These are phyloP conservation scores for Nezara viridula DNA, from an alignment of 2,888 invertebrate species.

Conservation along the genomic window DNA sequence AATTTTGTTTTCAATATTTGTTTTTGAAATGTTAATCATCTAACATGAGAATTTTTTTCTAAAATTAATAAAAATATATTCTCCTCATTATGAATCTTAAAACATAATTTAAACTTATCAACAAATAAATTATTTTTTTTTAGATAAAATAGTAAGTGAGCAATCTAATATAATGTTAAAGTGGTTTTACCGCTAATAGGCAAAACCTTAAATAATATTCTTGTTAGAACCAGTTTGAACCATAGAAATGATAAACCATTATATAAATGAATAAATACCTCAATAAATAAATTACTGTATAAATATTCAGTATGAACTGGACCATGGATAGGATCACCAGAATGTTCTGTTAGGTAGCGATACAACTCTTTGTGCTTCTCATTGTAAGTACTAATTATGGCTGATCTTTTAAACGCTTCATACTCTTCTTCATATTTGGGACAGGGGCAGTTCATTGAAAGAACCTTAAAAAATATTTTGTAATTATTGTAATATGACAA, in stretches of 20 bases:
- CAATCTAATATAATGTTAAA: no score
- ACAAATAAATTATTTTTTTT: no score
- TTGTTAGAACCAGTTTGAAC: neutral
- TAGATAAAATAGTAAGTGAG: no score
- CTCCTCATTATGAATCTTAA: no score
- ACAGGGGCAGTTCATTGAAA: conserved; percentile 56
- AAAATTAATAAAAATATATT: no score
- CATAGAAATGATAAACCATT: neutral
- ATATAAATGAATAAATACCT: conserved; percentile 70
- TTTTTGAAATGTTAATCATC: no score
- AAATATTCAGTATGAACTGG: conserved; percentile 77
- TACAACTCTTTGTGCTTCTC: conserved; percentile 75
- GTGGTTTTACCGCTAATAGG: neutral
- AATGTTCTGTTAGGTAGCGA: conserved; percentile 75
- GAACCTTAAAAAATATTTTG: conserved; percentile 45
- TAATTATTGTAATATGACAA: neutral
- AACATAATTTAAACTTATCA: no score
- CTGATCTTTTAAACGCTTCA: conserved; percentile 30
- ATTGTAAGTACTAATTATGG: conserved; percentile 1
- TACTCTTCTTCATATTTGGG: conserved; percentile 56
- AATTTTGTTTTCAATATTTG: no score
- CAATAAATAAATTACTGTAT: conserved; percentile 77
- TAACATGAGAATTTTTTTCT: no score
- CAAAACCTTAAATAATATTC: neutral
- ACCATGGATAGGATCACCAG: conserved; percentile 74